Evolutionary conservation across 2,113 vertebrate species (phyloP).

Genomic region (Hemicordylus capensis): DNA sequence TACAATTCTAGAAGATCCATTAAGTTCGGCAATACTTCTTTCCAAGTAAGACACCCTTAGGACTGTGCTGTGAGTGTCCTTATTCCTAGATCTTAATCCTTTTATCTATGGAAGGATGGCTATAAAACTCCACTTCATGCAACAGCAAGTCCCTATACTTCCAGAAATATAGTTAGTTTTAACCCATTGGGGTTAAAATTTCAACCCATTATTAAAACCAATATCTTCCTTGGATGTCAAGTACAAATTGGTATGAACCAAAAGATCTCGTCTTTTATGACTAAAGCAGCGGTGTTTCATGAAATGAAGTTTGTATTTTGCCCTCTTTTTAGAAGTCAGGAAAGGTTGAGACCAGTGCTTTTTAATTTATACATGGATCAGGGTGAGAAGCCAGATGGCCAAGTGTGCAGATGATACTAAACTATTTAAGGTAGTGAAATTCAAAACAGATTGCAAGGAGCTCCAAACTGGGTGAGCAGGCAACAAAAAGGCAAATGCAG

Average conservation of each 20-base stretch:
- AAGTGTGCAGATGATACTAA: no score
- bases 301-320: not conserved
- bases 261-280: not conserved
- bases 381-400: no score
- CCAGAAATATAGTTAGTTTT: not conserved
- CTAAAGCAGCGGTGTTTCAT: not conserved
- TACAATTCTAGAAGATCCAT: not conserved
- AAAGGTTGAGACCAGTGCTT: no score
- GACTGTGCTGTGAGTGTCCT: not conserved
- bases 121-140: conserved; percentile 11
- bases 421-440: no score
- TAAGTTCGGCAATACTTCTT: no score
- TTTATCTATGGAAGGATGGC: not conserved
- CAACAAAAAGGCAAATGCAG: no score
- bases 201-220: not conserved
- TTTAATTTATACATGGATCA: no score
- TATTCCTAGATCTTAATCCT: not conserved
- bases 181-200: conserved; percentile 1
- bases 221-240: no score
- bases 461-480: no score
- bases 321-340: no score
- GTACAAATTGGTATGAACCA: not conserved
- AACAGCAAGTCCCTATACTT: not conserved
- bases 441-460: no score
- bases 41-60: no score